Evolutionary conservation across 2,113 vertebrate genomes (phyloP).

Genomic region (Daubentonia madagascariensis): DNA sequence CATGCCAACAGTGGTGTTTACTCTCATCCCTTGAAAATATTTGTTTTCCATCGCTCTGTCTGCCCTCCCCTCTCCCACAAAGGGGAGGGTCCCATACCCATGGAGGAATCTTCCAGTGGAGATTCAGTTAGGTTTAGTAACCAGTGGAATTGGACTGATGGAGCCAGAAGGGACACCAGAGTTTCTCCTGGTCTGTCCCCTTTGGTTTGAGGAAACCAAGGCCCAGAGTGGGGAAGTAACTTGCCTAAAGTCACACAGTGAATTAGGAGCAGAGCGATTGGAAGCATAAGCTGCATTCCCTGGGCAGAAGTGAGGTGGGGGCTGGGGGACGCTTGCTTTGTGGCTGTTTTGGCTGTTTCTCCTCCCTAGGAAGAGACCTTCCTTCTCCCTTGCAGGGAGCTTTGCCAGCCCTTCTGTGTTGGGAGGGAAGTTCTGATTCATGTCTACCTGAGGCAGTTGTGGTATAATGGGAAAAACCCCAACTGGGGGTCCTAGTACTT

Average conservation of each 20-base stretch:
- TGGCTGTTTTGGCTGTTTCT: background rate
- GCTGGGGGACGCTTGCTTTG: background rate
- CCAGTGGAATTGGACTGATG: background rate
- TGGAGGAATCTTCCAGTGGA: background rate
- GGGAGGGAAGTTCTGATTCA: background rate
- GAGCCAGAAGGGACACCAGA: background rate
- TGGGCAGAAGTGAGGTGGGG: background rate
- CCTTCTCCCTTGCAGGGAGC: background rate
- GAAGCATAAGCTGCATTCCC: background rate
- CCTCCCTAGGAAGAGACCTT: background rate
- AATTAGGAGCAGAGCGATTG: background rate
- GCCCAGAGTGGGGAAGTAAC: background rate
- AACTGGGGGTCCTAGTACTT: background rate
- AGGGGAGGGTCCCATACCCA: background rate
- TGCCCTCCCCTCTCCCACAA: background rate
- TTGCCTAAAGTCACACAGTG: background rate
- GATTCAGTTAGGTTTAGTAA: background rate
- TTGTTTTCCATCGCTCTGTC: background rate
- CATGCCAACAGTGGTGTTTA: conserved; percentile 39
- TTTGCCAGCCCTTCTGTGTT: background rate
- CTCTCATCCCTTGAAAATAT: conserved; percentile 17
- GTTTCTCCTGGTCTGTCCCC: background rate
- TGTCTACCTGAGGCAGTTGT: background rate
- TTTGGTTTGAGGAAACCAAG: background rate
- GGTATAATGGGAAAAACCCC: background rate